Evolutionary conservation across 2,797 vertebrate species (phyloP).

Genomic region (Lepilemur septentrionalis): DNA sequence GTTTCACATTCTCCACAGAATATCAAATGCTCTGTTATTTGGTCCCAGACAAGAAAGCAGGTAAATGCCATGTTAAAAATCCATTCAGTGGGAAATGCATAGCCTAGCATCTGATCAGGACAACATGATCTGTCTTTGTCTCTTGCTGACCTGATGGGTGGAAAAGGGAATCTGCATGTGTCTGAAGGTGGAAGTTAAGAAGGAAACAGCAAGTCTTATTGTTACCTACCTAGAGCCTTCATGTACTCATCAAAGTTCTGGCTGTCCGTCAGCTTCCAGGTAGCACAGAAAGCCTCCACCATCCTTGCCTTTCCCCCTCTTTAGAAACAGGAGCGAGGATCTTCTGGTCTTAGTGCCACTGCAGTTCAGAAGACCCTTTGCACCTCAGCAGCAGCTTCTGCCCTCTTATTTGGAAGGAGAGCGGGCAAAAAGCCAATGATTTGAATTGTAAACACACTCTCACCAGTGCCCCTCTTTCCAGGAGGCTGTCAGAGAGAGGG

Average conservation of each 20-base stretch:
- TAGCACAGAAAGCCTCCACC: conserved; percentile 96
- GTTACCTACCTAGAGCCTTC: conserved; percentile 92
- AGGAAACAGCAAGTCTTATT: not conserved
- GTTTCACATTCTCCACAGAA: not conserved
- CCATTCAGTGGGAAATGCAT: not conserved
- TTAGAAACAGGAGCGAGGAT: not conserved
- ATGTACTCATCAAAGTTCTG: conserved; percentile 96
- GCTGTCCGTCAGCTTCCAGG: conserved; percentile 94
- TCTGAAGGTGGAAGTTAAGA: not conserved
- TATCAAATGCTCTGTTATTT: not conserved
- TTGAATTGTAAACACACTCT: conserved; percentile 60
- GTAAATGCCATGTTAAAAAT: not conserved
- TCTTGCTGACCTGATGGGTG: not conserved
- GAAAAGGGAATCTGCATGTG: not conserved
- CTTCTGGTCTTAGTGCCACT: not conserved
- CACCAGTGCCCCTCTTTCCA: conserved; percentile 47
- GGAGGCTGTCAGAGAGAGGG: conserved; percentile 29
- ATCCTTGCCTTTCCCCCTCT: conserved; percentile 80
- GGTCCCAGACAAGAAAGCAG: not conserved
- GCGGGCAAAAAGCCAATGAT: conserved; percentile 65
- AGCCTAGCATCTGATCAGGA: not conserved
- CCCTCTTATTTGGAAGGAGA: conserved; percentile 71
- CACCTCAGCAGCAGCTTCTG: not conserved
- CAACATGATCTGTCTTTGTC: not conserved
- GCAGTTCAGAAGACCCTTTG: not conserved